A percentile compares a stretch with the other conserved stretches of the same genome.
These are phyloP conservation scores for Chiloscyllium punctatum DNA, from an alignment of 2,797 vertebrate species.

Conservation along the genomic window DNA sequence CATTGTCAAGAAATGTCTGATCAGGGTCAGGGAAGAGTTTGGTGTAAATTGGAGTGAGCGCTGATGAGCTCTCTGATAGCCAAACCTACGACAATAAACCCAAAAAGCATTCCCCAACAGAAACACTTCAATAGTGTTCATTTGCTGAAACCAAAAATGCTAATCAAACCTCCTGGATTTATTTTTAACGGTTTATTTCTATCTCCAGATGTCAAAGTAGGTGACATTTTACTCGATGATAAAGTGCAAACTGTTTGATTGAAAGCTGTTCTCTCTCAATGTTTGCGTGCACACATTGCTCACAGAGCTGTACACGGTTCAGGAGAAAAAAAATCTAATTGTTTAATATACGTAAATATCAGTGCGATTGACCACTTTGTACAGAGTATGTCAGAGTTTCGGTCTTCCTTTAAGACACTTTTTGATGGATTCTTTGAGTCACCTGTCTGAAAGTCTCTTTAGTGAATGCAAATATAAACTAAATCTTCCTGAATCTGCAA, in stretches of 20 bases:
- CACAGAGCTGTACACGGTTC: background rate
- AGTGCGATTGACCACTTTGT: too few species aligned
- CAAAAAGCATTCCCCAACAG: background rate
- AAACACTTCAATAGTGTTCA: background rate
- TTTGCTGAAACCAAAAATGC: background rate
- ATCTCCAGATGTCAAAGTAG: background rate
- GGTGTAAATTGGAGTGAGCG: background rate
- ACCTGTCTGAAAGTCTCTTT: background rate
- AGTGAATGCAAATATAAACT: background rate
- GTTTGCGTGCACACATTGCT: background rate
- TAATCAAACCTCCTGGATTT: background rate
- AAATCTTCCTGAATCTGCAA: background rate
- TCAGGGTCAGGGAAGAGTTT: background rate
- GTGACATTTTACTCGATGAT: background rate
- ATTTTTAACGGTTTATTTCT: constrained; percentile 6
- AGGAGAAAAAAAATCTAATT: background rate
- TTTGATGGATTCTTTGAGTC: background rate
- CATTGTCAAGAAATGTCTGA: background rate
- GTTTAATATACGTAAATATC: background rate
- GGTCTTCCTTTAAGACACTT: background rate
- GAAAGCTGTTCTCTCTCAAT: background rate
- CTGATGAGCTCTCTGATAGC: background rate
- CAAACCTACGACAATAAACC: background rate
- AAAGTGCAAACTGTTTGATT: constrained; percentile 14
- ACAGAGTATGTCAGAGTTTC: background rate